These are phyloP conservation scores for Lycopodina hypogea DNA, from an alignment of 37 sponge, comb jelly and placozoan species.

Conservation along the genomic window DNA sequence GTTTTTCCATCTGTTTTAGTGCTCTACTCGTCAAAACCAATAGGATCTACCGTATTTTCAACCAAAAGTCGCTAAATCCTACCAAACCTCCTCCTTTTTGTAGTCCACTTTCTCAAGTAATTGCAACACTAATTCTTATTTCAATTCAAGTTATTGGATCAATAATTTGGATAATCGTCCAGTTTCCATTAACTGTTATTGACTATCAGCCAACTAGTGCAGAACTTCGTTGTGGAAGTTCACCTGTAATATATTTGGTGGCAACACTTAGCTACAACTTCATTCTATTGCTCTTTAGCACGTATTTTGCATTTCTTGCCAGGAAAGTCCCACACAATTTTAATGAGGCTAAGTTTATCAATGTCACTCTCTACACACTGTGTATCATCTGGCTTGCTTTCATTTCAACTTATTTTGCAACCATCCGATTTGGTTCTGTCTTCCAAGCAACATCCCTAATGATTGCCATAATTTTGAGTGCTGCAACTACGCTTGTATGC, in stretches of 20 bases:
- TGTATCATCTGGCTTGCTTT: constrained; percentile 62
- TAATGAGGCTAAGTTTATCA: constrained; percentile 69
- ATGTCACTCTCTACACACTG: constrained; percentile 33
- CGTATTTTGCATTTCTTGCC: constrained; percentile 53
- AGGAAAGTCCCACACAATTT: constrained; percentile 64
- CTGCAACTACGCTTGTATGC: constrained; percentile 30
- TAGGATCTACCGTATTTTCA: constrained; percentile 68
- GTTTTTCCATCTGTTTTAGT: constrained; percentile 50
- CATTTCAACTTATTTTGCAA: constrained; percentile 55
- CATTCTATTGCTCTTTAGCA: constrained; percentile 44
- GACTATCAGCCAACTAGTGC: neutral
- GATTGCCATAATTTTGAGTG: constrained; percentile 56
- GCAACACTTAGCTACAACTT: constrained; percentile 37
- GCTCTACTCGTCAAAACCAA: constrained; percentile 68
- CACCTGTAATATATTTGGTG: constrained; percentile 12
- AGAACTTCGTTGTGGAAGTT: constrained; percentile 27
- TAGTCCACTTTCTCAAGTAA: constrained; percentile 45
- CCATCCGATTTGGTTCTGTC: neutral
- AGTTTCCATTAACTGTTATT: constrained; percentile 2
- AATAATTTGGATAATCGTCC: constrained; percentile 27
- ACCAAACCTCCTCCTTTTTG: neutral
- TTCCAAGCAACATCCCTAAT: constrained; percentile 32
- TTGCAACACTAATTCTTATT: constrained; percentile 45
- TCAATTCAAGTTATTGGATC: constrained; percentile 44
- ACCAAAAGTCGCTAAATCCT: neutral